phyloP scores from a whole-genome alignment of 2,888 invertebrate genomes.

The Orchestes rusci region DNA sequence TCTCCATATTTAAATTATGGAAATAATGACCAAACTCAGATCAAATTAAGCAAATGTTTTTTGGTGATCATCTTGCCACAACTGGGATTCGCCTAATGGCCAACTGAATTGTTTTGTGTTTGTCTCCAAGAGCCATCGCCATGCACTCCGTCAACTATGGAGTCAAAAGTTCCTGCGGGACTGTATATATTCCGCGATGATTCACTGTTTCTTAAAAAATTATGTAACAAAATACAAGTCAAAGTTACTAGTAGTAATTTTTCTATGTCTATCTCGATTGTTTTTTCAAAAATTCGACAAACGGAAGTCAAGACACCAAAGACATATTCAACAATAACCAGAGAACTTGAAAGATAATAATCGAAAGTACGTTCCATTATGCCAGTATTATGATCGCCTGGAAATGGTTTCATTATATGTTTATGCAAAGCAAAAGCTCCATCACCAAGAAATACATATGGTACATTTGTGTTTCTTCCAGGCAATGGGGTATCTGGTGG shows the following conservation, averaged over 20 bases:
- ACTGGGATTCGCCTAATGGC: too few relatives aligned
- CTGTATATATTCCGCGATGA: constrained; percentile 15
- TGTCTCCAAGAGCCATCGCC: not conserved
- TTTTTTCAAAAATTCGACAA: constrained; percentile 19
- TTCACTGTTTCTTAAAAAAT: constrained; percentile 14
- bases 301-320: constrained; percentile 20
- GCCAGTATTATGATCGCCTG: constrained; percentile 6
- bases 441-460: constrained; percentile 22
- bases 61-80: too few relatives aligned
- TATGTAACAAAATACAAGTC: constrained; percentile 15
- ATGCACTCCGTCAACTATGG: not conserved
- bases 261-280: constrained; percentile 19
- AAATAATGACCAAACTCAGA: too few relatives aligned
- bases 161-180: constrained; percentile 15
- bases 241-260: constrained; percentile 15
- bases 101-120: too few relatives aligned
- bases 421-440: constrained; percentile 16
- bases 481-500: constrained; percentile 3
- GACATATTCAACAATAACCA: constrained; percentile 18
- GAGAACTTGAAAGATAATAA: constrained; percentile 11
- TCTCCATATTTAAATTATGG: too few relatives aligned
- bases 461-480: constrained; percentile 10
- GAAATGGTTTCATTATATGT: constrained; percentile 11
- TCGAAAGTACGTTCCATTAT: constrained; percentile 8
- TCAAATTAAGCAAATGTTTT: too few relatives aligned